phyloP scores from a whole-genome alignment of 2,113 vertebrate species.

The Microcebus murinus region DNA sequence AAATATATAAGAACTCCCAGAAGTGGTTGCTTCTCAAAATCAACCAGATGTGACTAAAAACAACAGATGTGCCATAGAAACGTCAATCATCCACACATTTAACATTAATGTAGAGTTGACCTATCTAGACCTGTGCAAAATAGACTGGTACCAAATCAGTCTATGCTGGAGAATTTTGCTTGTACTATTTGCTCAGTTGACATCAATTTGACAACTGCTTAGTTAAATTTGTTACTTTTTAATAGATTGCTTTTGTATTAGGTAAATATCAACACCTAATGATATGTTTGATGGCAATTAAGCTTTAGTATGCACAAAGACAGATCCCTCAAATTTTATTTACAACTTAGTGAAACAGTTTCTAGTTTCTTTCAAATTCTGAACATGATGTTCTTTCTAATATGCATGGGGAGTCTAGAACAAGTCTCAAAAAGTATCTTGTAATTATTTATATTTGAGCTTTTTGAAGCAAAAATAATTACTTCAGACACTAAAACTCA shows the following conservation, averaged over 20 bases:
- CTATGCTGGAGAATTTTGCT: background rate
- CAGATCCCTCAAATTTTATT: background rate
- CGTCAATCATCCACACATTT: background rate
- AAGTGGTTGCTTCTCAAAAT: background rate
- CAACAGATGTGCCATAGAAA: background rate
- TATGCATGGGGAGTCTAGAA: background rate
- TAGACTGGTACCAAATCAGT: background rate
- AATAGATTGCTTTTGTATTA: constrained; percentile 13
- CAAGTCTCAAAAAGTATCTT: background rate
- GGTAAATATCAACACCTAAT: background rate
- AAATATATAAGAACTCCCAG: background rate
- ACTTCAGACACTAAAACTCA: background rate
- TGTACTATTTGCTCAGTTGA: background rate
- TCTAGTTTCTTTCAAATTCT: constrained; percentile 4
- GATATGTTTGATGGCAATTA: background rate
- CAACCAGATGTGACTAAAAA: background rate
- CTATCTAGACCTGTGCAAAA: background rate
- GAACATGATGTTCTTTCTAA: background rate
- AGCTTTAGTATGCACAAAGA: background rate
- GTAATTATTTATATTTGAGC: background rate
- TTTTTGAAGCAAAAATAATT: constrained; percentile 50
- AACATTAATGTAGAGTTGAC: background rate
- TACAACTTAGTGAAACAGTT: background rate
- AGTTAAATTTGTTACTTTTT: background rate
- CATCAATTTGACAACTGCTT: background rate